A percentile compares a stretch with the other conserved stretches of the same genome.
phyloP scores from a whole-genome alignment of 2,113 vertebrate species.

The Cyanoliseus patagonus region DNA sequence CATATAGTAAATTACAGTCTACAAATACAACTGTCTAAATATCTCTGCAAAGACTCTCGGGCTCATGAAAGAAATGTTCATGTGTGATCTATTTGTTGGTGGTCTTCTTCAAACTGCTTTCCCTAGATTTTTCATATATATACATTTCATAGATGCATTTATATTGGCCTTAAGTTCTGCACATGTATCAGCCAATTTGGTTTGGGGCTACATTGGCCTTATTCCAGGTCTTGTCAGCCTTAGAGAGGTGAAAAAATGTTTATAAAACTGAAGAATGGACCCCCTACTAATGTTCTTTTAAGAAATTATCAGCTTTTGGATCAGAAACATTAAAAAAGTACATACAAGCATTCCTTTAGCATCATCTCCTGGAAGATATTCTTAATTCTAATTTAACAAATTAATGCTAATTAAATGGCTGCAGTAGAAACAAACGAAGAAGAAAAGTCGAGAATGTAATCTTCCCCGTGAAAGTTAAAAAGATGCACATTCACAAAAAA shows the following conservation, averaged over 20 bases:
- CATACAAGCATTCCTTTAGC: neutral
- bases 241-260: constrained; percentile 7
- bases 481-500: neutral
- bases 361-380: neutral
- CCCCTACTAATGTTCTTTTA: constrained; percentile 23
- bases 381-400: neutral
- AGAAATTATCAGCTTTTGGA: neutral
- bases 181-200: neutral
- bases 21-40: neutral
- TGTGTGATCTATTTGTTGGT: constrained; percentile 32
- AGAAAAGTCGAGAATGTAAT: neutral
- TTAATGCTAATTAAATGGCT: neutral
- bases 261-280: constrained; percentile 29
- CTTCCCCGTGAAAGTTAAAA: neutral
- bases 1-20: neutral
- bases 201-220: constrained; percentile 46
- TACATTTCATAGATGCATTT: constrained; percentile 11
- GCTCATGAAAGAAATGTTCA: neutral
- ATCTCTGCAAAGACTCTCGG: neutral
- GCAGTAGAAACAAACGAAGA: neutral
- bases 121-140: neutral
- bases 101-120: constrained; percentile 31
- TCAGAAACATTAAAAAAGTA: neutral
- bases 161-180: constrained; percentile 12
- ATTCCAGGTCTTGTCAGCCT: constrained; percentile 20